Evolutionary conservation across 2,797 vertebrate genomes (phyloP), one percentile per base, ranked within the genome.

Genomic region (Ptychadena robeensis): DNA sequence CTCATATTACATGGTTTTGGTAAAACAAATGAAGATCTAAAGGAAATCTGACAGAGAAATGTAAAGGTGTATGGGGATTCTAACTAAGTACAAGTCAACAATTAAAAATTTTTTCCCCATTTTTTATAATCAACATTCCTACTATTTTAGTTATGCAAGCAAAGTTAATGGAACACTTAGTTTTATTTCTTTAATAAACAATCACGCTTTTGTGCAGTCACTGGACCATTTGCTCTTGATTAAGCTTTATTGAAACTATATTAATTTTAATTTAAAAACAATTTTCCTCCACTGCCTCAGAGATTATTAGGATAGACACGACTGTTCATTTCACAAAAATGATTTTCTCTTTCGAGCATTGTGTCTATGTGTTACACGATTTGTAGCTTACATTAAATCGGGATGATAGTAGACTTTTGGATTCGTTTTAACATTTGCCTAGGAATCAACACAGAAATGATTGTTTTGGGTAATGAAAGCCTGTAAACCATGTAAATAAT

Each of bases 241-340:
- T 40, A 82, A 65, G 81, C 30, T 31, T 81, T 77, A 77, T 82
- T 59, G 48, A 53, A 72, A 73, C 32, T 66, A 31, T 78, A 73
- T 78, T 78, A 70, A 78, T 78, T 73, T 79, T 70, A 72, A 78
- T 78, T 78, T 66, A 59, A 63, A 83, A 83, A 72, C 73, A 83
- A 65, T 78, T 83, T 72, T 25, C 68, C 25, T 35, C 78, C 28
- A 65, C 68, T 48, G 57, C 81, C 64, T 71, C 67, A 32, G 57
- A 44, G 40, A 78, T 77, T 69, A 78, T 61, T 72, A 72, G 63
- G 35, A 83, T 77, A 78, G 59, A 66, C 74, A 65, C 64, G 81
- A 71, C 67, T 78, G 40, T 65, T 76, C 53, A 77, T 82, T 71
- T 35, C 27, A 63, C 48, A 38, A 75, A 44, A 67, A 40, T 76